Base-by-base conservation (phyloP, 1,140 invertebrate genomes). In the Drosophila carrolli region DNA sequence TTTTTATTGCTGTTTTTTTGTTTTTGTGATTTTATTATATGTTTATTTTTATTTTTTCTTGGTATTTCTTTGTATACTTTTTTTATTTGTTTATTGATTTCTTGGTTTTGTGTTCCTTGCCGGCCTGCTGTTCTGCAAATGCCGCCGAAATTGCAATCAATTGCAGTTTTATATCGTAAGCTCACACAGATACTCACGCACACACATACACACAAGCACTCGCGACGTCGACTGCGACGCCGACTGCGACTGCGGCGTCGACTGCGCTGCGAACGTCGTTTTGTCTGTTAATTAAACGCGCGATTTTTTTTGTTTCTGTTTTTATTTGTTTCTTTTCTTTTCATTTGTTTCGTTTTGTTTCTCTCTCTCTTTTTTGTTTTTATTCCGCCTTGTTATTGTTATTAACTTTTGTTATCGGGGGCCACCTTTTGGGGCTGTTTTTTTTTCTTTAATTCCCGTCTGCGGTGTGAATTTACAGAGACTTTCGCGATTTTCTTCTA, bases 61-160 rank as follows among this genome's bases (percentile, higher is more conserved):
- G 38, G 27, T 16, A 29, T 44, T 38, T 58, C 48, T 53, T 75
- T 57, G 43, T 37, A 16, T 53, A 60, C 68, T 50, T 75, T 79
- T 76, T 75, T 72, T 72, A 66, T 54, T 74, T 72, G 51, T 61
- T 72, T 85, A 81, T 85, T 75, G 82, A 85, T 86, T 85, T 78
- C 63, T 86, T 57, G 67, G 56, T 61, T 72, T 82, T 60, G 57
- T 74, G 83, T 88, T 86, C 63, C 54, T 81, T 67, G 75, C 77
- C 81, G 79, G 82, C 67, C 65, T 65, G 85, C 62, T 74, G 63
- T 59, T 61, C 61, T 61, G 79, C 72, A 88, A 86, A 86, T 86
- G 83, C 83, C 83, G 83, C 83, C 83, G 81, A 88, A 88, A 88
- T 76, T 86, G 83, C 83, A 86, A 86, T 79, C 71, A 79, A 86